These are phyloP conservation scores for Drosophila parvula DNA, from an alignment of 1,140 invertebrate genomes.

Conservation along the genomic window DNA sequence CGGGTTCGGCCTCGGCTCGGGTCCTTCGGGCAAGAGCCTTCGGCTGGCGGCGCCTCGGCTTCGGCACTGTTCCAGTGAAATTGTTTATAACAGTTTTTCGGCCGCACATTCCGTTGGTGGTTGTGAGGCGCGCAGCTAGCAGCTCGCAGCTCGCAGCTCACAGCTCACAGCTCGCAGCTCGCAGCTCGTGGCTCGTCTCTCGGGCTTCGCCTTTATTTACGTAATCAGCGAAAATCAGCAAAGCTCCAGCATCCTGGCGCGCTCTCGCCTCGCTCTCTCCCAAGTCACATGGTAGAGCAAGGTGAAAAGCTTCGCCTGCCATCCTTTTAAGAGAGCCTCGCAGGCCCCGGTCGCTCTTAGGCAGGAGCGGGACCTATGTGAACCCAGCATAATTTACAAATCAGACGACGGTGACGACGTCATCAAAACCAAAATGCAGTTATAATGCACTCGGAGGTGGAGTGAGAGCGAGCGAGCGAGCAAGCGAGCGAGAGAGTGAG, in stretches of 20 bases:
- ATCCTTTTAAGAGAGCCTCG: conserved; percentile 29
- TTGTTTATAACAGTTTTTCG: conserved; percentile 73
- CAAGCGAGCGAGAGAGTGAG: neutral
- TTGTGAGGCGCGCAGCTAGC: conserved; percentile 37
- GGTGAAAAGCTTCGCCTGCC: conserved; percentile 65
- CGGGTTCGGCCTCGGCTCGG: conserved; percentile 15
- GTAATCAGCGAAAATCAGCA: conserved; percentile 78
- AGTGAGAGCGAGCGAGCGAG: conserved; percentile 8
- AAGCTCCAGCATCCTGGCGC: conserved; percentile 62
- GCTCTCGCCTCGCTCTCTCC: conserved; percentile 23
- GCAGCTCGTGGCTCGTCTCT: conserved; percentile 27
- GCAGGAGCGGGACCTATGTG: conserved; percentile 32
- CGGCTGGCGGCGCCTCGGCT: neutral
- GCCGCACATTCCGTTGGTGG: conserved; percentile 46
- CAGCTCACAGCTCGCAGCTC: conserved; percentile 18
- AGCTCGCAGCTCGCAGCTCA: conserved; percentile 18
- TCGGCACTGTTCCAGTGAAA: conserved; percentile 63
- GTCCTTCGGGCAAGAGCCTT: conserved; percentile 1
- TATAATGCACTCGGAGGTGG: conserved; percentile 71
- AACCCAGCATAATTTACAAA: conserved; percentile 71
- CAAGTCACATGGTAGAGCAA: conserved; percentile 67
- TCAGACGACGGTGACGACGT: conserved; percentile 75
- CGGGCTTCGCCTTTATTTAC: conserved; percentile 80
- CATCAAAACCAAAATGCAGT: conserved; percentile 82
- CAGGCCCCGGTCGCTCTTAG: conserved; percentile 22